Percentiles rank a stretch among this genome's conserved stretches.
Conservation (phyloP, 2,888 invertebrate genomes). For the Hemithea aestivaria region DNA sequence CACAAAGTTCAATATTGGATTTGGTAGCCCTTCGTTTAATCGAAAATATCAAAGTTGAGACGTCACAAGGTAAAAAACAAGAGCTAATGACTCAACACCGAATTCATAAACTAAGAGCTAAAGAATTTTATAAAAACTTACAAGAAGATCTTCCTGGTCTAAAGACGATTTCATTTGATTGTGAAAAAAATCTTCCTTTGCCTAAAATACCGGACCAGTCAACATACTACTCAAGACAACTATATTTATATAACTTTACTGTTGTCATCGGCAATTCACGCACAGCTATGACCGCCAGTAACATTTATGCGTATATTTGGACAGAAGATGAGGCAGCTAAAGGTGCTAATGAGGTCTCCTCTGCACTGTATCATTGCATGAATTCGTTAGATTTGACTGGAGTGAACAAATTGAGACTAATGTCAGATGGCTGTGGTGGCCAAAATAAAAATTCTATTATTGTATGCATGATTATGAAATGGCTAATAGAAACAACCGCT, state of each 20-base stretch:
- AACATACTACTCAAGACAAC: slow-evolving; percentile 40
- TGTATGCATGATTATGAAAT: too few relatives aligned
- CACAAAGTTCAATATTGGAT: too few relatives aligned
- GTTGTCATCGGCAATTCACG: slow-evolving; percentile 35
- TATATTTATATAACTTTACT: slow-evolving; percentile 40
- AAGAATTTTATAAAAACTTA: slow-evolving; percentile 18
- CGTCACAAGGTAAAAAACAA: not conserved
- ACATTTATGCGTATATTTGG: slow-evolving; percentile 30
- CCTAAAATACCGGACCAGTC: slow-evolving; percentile 38
- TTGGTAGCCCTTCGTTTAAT: too few relatives aligned
- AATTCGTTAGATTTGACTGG: too few relatives aligned
- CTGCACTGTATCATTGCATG: too few relatives aligned
- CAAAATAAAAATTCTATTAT: slow-evolving; percentile 1
- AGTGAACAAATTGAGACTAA: too few relatives aligned
- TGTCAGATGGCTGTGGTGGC: slow-evolving; percentile 1
- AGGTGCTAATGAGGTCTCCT: slow-evolving; percentile 7
- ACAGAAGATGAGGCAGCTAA: slow-evolving; percentile 22
- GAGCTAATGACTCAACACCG: slow-evolving; percentile 5
- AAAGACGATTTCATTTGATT: slow-evolving; percentile 20
- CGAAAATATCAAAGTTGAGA: too few relatives aligned
- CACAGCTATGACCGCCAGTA: slow-evolving; percentile 26
- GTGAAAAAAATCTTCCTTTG: slow-evolving; percentile 23
- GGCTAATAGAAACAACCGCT: too few relatives aligned
- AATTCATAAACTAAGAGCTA: slow-evolving; percentile 20
- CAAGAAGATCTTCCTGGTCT: slow-evolving; percentile 12